phyloP scores from a whole-genome alignment of 2,113 vertebrate species.

The Eclectus roratus region DNA sequence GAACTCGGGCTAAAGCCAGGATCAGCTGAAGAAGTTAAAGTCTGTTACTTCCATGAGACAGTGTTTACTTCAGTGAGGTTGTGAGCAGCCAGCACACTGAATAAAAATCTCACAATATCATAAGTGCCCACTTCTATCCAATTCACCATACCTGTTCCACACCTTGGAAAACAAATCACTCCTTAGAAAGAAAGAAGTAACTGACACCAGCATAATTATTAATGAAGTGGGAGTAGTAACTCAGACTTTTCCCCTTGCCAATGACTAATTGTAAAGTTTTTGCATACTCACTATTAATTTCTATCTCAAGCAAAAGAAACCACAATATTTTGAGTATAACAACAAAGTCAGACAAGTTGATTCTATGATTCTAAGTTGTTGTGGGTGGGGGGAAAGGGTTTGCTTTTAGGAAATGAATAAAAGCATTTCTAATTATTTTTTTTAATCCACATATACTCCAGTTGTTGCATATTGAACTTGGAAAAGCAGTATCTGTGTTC shows the following conservation, averaged over 20 bases:
- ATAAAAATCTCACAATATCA: background rate
- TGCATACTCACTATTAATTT: background rate
- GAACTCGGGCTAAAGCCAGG: background rate
- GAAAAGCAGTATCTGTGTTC: background rate
- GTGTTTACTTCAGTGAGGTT: background rate
- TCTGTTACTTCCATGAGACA: background rate
- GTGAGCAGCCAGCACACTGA: background rate
- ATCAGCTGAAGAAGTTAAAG: background rate
- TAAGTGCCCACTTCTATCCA: background rate
- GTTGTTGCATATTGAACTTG: background rate
- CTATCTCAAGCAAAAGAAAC: background rate
- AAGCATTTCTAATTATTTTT: background rate
- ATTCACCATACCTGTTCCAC: too few species aligned
- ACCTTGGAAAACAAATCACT: background rate
- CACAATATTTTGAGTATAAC: background rate
- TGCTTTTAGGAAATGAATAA: background rate
- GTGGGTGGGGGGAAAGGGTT: background rate
- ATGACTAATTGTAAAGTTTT: background rate
- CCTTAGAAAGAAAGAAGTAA: background rate
- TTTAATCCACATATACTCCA: background rate
- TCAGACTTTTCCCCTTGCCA: fast-evolving
- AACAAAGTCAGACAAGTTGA: background rate
- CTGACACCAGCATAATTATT: background rate
- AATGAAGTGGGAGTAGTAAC: background rate
- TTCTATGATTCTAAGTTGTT: background rate